Evolutionary conservation across 2,113 vertebrate species (phyloP), one percentile per base, ranked within the genome.

Genomic region (Todiramphus chloris): DNA sequence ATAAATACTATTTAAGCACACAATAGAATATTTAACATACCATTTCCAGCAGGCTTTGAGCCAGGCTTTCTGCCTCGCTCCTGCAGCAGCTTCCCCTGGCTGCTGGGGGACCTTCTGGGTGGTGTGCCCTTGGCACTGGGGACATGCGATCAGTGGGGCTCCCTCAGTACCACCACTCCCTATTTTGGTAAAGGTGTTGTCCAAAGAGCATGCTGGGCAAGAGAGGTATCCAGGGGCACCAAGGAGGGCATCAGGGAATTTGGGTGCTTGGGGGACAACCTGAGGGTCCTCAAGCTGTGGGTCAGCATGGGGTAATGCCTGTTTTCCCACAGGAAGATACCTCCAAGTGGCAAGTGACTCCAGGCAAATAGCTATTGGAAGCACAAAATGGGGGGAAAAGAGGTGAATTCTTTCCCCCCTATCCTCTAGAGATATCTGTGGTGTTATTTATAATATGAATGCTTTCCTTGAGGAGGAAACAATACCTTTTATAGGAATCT

Each of bases 71-170:
- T 78, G 39, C 17, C 30, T 85, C 0, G 0, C 15, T 72, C 25
- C 16, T 60, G 30, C n/a, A n/a, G 66, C 17, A 72, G 21, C 58
- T 76, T 82, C 14, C 6, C 33, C 23, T 51, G 87, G 17, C 51
- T 74, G 16, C 0, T 6, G 14, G 21, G 24, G 25, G 31, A 18
- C 18, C 10, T 23, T 75, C 11, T 84, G 51, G 13, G 25, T 72
- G 46, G 11, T 8, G 19, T 39, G 51, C 9, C 78, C 82, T 68
- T 87, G 30, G 15, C 30, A 46, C 3, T 1, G 23, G 33, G 33
- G 35, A 43, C 1, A 3, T 4, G 4, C 1, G 1, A 8, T 0
- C 56, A 30, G 55, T 17, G 37, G 9, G 17, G 10, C 5, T 76
- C 44, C 35, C 37, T 59, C 23, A 66, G 15, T 19, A 53, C 11